Evolutionary conservation across 2,888 invertebrate genomes (phyloP), one percentile per base, ranked within the genome.

Genomic region (Heteropelma amictum): DNA sequence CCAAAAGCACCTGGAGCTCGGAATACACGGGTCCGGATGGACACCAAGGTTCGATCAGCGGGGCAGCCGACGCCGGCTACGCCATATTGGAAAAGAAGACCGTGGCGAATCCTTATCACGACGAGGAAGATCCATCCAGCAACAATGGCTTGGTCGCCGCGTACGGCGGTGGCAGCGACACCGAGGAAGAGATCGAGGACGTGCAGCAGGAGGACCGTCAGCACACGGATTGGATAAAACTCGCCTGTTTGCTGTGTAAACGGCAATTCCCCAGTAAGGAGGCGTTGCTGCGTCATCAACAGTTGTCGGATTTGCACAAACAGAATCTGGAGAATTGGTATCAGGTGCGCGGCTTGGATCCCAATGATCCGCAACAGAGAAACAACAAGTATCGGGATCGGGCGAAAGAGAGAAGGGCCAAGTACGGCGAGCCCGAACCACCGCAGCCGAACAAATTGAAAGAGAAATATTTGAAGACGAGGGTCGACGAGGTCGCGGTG

Each of bases 171-270:
- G 95, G 94, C 79, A 94, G 95, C 73, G 93, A 91, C 81, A 91
- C 91, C 0, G 89, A 91, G 6, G 95, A 94, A 38, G 94, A 93
- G 86, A 92, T 94, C 83, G 94, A 96, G 64, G 94, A 94, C 56
- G 89, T 88, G 53, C 93, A 87, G 51, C 88, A 88, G 21, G 90
- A 90, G 67, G 90, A 90, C 35, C 87, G 89, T 76, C 87, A 88
- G 47, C 87, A 90, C 82, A 90, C 97, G 3, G 98, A 99, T 89
- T 97, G 96, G 93, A 91, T 91, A 0, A 98, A 97, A 88, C 90
- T 98, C 49, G 97, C 98, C 0, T 99, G 99, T 86, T 91, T 98
- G 19, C 91, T 99, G 8, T 99, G 99, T 88, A 98, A 98, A 89
- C 91, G 99, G 56, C 97, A 97, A 86, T 98, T 99, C 88, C 95